Base-by-base conservation (phyloP, 2,797 vertebrate genomes). In the Phyllotis vaccarum region DNA sequence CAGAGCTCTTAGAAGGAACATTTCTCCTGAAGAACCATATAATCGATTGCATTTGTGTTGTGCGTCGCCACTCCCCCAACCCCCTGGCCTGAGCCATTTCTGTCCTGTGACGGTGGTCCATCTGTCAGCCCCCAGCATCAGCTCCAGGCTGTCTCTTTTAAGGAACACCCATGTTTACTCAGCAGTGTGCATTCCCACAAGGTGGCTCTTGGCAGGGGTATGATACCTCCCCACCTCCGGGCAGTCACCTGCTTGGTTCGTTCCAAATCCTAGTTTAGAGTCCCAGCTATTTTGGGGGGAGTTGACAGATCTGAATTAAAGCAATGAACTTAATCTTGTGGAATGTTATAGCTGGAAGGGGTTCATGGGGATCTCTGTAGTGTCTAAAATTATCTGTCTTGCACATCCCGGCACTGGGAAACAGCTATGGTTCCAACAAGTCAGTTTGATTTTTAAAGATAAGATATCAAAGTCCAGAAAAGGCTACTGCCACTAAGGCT, bases 251-350 rank as follows among this genome's bases (percentile, higher is more conserved):
- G 43, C 80, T 81, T 68, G 83, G 85, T 87, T 93, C 75, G 31
- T 60, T 94, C 91, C 93, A 82, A 16, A 90, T 74, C 91, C 74
- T 74, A 22, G 66, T 91, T 96, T 31, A 88, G 94, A 82, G 70
- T 58, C 75, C 66, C 56, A 72, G 93, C 80, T 80, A 21, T 91
- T 90, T 83, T 74, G 46, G 64, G 64, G 78, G 21, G 22, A 89
- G n/a, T 75, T 95, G 95, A 94, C 95, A 93, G 46, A 31, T 89
- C 92, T 92, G 91, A 92, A 83, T 94, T 91, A 97, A 96, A 86
- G 86, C 80, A 49, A 21, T 70, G 94, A 96, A 78, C 94, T 93
- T 93, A 43, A 10, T 91, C 91, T 56, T 80, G 60, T 87, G 87
- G 83, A 88, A 85, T 56, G 58, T 90, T 72, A 13, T 8, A 46